These are phyloP conservation scores for Acronicta alni DNA, from an alignment of 2,888 invertebrate genomes.

Conservation along the genomic window DNA sequence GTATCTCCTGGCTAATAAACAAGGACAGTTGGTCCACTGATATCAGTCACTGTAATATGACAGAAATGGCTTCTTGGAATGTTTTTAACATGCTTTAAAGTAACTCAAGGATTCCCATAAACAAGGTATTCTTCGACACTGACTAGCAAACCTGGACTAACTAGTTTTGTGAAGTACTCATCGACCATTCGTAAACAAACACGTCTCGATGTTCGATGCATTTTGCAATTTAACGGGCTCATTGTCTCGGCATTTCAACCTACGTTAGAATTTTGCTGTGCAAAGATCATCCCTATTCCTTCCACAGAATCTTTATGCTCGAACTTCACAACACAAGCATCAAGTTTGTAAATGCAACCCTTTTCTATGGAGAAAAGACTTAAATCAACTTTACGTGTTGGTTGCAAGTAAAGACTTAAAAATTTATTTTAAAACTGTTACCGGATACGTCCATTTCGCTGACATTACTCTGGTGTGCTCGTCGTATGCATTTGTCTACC, in stretches of 20 bases:
- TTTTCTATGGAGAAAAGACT: constrained; percentile 11
- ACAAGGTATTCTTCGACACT: constrained; percentile 31
- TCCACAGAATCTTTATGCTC: constrained; percentile 10
- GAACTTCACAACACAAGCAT: no score
- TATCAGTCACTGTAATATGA: constrained; percentile 35
- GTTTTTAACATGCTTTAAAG: neutral
- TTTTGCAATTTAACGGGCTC: constrained; percentile 70
- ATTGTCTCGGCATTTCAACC: constrained; percentile 61
- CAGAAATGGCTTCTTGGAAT: neutral
- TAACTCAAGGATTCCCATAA: constrained; percentile 6
- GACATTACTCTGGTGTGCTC: constrained; percentile 42
- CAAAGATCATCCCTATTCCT: constrained; percentile 44
- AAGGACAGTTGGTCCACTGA: constrained; percentile 25
- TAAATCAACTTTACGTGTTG: constrained; percentile 5
- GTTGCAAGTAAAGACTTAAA: constrained; percentile 27
- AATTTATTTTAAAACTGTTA: constrained; percentile 65
- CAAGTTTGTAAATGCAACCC: constrained; percentile 8
- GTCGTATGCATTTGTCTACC: constrained; percentile 58
- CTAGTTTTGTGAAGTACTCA: constrained; percentile 67
- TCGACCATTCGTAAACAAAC: constrained; percentile 58
- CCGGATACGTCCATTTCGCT: constrained; percentile 70
- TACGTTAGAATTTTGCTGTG: constrained; percentile 10
- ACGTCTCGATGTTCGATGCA: constrained; percentile 57
- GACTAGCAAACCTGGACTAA: constrained; percentile 61
- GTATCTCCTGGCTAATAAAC: constrained; percentile 16